Percentiles rank a stretch among this genome's conserved stretches.
Evolutionary conservation across 2,113 vertebrate species (phyloP).

Genomic region (Channa maculata): DNA sequence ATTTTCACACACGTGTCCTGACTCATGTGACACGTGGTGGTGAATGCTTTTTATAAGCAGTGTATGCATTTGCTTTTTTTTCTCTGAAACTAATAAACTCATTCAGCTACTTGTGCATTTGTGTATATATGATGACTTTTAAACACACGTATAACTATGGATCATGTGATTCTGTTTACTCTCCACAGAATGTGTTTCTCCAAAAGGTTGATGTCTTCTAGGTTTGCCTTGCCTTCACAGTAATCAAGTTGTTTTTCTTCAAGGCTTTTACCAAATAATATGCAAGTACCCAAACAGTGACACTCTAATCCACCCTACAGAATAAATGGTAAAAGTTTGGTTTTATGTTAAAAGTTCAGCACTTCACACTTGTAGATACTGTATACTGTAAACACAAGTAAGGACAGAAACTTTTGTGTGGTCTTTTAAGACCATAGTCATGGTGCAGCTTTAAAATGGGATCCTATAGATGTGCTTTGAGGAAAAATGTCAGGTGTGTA

Average conservation of each 20-base stretch:
- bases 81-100: slow-evolving; percentile 65
- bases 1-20: too few species aligned
- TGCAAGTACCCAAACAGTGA: slow-evolving; percentile 7
- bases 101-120: slow-evolving; percentile 22
- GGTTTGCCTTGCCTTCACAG: slow-evolving; percentile 34
- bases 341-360: background rate
- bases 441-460: slow-evolving; percentile 28
- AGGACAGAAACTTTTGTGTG: slow-evolving; percentile 17
- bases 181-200: background rate
- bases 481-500: slow-evolving; percentile 62
- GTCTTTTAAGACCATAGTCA: slow-evolving; percentile 45
- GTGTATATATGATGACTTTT: slow-evolving; percentile 12
- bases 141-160: background rate
- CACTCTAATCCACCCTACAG: slow-evolving; percentile 29
- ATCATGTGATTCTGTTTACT: slow-evolving; percentile 7
- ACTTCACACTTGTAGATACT: background rate
- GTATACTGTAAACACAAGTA: slow-evolving; percentile 20
- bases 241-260: slow-evolving; percentile 44
- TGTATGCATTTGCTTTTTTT: slow-evolving; percentile 15
- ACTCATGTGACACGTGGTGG: background rate
- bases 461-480: slow-evolving; percentile 58
- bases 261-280: slow-evolving; percentile 25
- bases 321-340: slow-evolving; percentile 15
- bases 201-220: slow-evolving; percentile 45
- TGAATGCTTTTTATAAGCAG: slow-evolving; percentile 15